Evolutionary conservation across 2,888 invertebrate species (phyloP), one percentile per base, ranked within the genome.

Genomic region (Orchesellides sinensis): DNA sequence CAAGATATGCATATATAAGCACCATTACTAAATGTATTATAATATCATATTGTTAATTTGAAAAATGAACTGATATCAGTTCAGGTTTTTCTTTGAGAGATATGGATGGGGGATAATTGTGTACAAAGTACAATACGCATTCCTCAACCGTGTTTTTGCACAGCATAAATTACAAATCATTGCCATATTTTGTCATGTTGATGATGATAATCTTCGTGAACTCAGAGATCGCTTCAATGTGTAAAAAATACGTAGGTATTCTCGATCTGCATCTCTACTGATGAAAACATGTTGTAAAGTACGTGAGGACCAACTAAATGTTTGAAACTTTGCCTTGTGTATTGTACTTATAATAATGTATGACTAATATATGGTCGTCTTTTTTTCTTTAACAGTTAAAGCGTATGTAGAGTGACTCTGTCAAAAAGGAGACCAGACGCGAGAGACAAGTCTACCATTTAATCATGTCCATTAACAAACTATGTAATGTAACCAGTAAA

Each of bases 391-490:
- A n/a, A n/a, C n/a, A n/a, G n/a, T n/a, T n/a, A n/a, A n/a, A n/a
- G n/a, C n/a, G n/a, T n/a, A n/a, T n/a, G n/a, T n/a, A n/a, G n/a
- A n/a, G n/a, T n/a, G n/a, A 8, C 40, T 40, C 14, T 8, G 10
- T 40, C 10, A 69, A 69, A 52, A 69, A 35, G 12, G 21, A 69
- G 69, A 21, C 8, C 59, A 70, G 59, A 45, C 70, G 23, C 40
- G 70, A n/a, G 56, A 54, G 56, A 17, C 70, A 45, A 45, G 56
- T 59, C 70, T 70, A 59, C 45, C 70, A 70, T 56, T 70, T 23
- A 56, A 56, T 21, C 70, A 70, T 59, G 70, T 70, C 70, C 70
- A 70, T 70, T 70, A 70, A 59, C 70, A 32, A 56, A n/a, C n/a
- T n/a, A n/a, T 56, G 70, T 70, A 70, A 70, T 54, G 70, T 70